phyloP scores from a whole-genome alignment of 1,140 invertebrate species.

The Propsilocerus akamusi region DNA sequence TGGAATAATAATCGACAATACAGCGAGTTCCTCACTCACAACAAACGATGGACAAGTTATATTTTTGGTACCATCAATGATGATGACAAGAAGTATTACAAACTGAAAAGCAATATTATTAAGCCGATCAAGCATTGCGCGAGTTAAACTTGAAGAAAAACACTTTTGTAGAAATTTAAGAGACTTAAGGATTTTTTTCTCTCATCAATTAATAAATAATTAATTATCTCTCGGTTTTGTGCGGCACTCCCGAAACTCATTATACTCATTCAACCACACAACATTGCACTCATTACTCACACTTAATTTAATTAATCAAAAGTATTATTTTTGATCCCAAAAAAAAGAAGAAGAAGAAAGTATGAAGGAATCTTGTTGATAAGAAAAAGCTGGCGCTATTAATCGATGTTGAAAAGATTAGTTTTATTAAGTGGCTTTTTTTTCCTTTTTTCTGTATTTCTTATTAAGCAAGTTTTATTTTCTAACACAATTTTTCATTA shows the following conservation, averaged over 20 bases:
- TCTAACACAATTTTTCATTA: too few relatives aligned
- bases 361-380: too few relatives aligned
- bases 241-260: not conserved
- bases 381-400: too few relatives aligned
- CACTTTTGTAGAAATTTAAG: not conserved
- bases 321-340: not conserved
- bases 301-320: not conserved
- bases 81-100: not conserved
- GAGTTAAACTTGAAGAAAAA: not conserved
- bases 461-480: too few relatives aligned
- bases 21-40: not conserved
- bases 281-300: too few relatives aligned
- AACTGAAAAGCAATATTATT: not conserved
- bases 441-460: too few relatives aligned
- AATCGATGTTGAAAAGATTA: too few relatives aligned
- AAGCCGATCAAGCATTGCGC: not conserved
- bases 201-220: not conserved
- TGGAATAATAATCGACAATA: not conserved
- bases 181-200: not conserved
- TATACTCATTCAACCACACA: too few relatives aligned
- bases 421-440: too few relatives aligned
- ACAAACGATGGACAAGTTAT: not conserved
- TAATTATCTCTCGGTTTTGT: not conserved
- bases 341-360: not conserved
- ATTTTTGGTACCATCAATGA: too few relatives aligned